Evolutionary conservation across 2,888 invertebrate genomes (phyloP), one percentile per base, ranked within the genome.

Genomic region (Drosophila mimetica): DNA sequence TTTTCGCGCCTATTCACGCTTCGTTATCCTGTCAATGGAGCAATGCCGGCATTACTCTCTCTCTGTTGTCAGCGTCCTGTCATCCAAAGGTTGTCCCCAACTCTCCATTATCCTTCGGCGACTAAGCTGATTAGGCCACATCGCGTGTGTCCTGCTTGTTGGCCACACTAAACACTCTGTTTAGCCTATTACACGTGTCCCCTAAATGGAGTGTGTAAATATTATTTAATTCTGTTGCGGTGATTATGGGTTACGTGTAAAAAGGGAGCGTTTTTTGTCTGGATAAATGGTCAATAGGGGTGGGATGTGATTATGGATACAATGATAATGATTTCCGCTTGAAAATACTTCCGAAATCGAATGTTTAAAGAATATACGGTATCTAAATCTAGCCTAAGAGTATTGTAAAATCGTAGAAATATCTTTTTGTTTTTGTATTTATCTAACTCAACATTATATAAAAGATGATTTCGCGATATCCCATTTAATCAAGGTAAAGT

Each of bases 1-100:
- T 88, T 84, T 84, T 86, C 89, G 64, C 75, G 89, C 91, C 91
- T 90, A 88, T 90, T 86, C 90, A 90, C 78, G 90, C 79, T 87
- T 84, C 83, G 84, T 90, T 90, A 90, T 90, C 84, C 89, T 87
- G 85, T 89, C 90, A 90, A 89, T 89, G 78, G 25, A 25, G 25
- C 82, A 20, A 25, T 55, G 64, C 57, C 46, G 66, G 71, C 74
- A 79, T 89, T 83, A 86, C 58, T 44, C 11, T 16, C 71, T n/a
- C n/a, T 67, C 79, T 83, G 77, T 77, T 80, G 81, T 82, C 85
- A 87, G 65, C 85, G 67, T 71, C 55, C 71, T 79, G 72, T 75
- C 75, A 32, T 67, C 66, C 55, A 57, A 7, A 7, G 36, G 16
- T 47, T 39, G 51, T 57, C 54, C 54, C 58, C 20, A 36, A 46